A percentile compares a stretch with the other conserved stretches of the same genome.
Evolutionary conservation across 2,113 vertebrate species (phyloP).

Genomic region (Bos javanicus): DNA sequence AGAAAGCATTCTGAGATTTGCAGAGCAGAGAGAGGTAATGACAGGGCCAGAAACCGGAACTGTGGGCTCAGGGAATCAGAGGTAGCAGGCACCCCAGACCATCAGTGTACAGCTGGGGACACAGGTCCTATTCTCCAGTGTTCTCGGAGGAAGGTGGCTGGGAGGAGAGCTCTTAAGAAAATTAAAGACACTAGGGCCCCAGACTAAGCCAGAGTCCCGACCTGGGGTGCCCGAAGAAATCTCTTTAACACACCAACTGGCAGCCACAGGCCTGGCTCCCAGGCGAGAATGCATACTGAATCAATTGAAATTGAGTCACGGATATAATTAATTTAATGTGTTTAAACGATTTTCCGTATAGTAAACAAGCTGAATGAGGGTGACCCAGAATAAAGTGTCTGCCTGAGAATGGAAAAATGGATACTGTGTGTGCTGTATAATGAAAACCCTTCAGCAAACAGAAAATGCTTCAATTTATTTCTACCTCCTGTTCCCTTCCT

Average conservation of each 20-base stretch:
- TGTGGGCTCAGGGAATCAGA: not conserved
- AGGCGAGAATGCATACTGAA: not conserved
- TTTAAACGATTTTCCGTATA: slow-evolving; percentile 58
- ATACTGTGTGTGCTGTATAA: not conserved
- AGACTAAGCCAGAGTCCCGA: not conserved
- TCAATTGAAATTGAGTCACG: slow-evolving; percentile 57
- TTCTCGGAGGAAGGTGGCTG: not conserved
- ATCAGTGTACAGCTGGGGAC: fast-evolving
- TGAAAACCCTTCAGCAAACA: not conserved
- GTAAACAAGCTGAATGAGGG: slow-evolving; percentile 57
- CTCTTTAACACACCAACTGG: not conserved
- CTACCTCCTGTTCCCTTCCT: not conserved
- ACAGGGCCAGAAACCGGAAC: not conserved
- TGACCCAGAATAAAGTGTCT: slow-evolving; percentile 32
- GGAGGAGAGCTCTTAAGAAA: not conserved
- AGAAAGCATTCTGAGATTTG: not conserved
- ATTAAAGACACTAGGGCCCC: not conserved
- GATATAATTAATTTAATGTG: slow-evolving; percentile 67
- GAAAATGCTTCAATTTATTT: slow-evolving; percentile 9
- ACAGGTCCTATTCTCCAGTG: not conserved
- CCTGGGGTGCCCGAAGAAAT: not conserved
- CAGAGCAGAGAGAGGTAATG: not conserved
- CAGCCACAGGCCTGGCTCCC: not conserved
- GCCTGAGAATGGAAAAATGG: slow-evolving; percentile 19
- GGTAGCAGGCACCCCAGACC: not conserved